Evolutionary conservation across 2,113 vertebrate species (phyloP).

Genomic region (Caracal caracal): DNA sequence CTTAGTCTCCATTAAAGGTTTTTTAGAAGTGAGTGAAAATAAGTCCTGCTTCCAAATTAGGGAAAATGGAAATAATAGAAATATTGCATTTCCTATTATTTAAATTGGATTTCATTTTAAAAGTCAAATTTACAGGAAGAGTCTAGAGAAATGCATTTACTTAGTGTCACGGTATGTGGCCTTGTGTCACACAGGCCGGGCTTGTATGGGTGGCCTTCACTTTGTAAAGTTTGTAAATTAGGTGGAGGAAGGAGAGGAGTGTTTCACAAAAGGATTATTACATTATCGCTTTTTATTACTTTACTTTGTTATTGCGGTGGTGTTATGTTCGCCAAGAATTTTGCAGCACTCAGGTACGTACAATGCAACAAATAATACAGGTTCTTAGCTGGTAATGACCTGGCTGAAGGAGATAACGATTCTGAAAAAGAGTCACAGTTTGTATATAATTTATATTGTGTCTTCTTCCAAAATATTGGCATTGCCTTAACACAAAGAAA

Average conservation of each 20-base stretch:
- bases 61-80: not conserved
- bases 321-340: not conserved
- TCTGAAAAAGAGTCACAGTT: not conserved
- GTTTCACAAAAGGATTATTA: too few species aligned
- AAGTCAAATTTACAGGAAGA: not conserved
- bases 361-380: not conserved
- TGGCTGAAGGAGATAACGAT: not conserved
- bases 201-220: not conserved
- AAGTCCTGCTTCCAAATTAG: not conserved
- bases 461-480: not conserved
- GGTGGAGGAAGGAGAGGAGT: not conserved
- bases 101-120: not conserved
- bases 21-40: not conserved
- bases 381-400: not conserved
- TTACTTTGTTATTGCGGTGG: not conserved
- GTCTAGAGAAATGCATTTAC: not conserved
- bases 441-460: not conserved
- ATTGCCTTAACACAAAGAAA: not conserved
- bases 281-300: not conserved
- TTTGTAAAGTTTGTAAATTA: not conserved
- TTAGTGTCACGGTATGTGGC: too few species aligned
- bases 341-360: not conserved
- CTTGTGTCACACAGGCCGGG: rapidly evolving
- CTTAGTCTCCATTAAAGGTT: not conserved
- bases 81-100: not conserved